Evolutionary conservation across 2,113 vertebrate genomes (phyloP), one percentile per base, ranked within the genome.

Genomic region (Hippocampus barbouri): DNA sequence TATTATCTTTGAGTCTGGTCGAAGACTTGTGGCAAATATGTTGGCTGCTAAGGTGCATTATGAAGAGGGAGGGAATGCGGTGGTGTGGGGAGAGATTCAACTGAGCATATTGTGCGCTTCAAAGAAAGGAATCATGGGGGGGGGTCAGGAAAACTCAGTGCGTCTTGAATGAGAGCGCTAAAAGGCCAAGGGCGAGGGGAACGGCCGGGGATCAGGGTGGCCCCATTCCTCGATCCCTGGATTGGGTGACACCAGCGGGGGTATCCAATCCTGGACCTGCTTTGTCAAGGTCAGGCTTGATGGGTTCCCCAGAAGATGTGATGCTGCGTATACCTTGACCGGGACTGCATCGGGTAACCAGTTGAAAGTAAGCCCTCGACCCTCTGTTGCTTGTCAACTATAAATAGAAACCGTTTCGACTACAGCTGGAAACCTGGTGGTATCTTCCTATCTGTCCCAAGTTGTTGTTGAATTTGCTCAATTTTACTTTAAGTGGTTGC

Each of bases 231-330:
- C 66, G 10, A 64, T 79, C 70, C 78, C 57, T 66, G 79, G 87
- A 92, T 92, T 83, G 73, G 84, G 83, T 93, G 83, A 91, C 90
- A 20, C 62, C 64, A 63, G 70, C 57, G 25, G 74, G 82, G 34
- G 5, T 81, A 83, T 86, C 71, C 77, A 76, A 83, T 83, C 87
- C 82, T 83, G 72, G 81, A 88, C 77, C 84, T 90, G 86, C 80
- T 88, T 86, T 86, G 81, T 88, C 73, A 84, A 85, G 84, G 86
- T 91, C 87, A 91, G 63, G 86, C 78, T 81, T 92, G 84, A 86
- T 83, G 81, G 86, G 83, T 79, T 86, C 80, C 79, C 72, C 78
- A 82, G 74, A 79, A 77, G 62, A 61, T 73, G 45, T 62, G 78
- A 76, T 79, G 78, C 69, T 79, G 74, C 69, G 71, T 63, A 40